Evolutionary conservation across 2,888 invertebrate species (phyloP).

Genomic region (Hesperia comma): DNA sequence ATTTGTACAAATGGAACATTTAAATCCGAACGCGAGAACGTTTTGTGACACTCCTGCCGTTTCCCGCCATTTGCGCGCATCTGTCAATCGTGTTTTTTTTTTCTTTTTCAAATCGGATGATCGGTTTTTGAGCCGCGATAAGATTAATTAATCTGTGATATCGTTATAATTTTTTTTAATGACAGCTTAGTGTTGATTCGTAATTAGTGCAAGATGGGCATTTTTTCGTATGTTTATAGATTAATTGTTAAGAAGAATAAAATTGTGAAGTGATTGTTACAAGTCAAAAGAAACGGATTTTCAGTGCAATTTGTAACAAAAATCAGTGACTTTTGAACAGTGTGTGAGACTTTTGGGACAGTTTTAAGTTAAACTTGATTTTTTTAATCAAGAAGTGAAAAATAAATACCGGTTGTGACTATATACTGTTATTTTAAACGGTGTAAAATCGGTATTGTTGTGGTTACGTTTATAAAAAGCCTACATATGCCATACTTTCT

Average conservation of each 20-base stretch:
- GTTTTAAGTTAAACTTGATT: neutral
- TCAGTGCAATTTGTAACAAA: neutral
- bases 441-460: slow-evolving; percentile 28
- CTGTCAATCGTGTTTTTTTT: slow-evolving; percentile 19
- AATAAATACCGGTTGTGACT: slow-evolving; percentile 1
- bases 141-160: slow-evolving; percentile 3
- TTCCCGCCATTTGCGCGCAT: slow-evolving; percentile 16
- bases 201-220: slow-evolving; percentile 65
- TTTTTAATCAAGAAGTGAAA: neutral
- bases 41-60: neutral
- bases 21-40: neutral
- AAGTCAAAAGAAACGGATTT: neutral
- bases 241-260: slow-evolving; percentile 73
- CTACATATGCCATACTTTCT: slow-evolving; percentile 77
- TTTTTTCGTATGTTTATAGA: slow-evolving; percentile 76
- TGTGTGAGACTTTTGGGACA: slow-evolving; percentile 4
- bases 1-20: slow-evolving; percentile 20
- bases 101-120: neutral
- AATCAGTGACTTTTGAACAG: neutral
- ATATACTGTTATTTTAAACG: slow-evolving; percentile 1
- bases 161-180: neutral
- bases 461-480: slow-evolving; percentile 58
- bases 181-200: neutral
- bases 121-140: neutral
- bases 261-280: slow-evolving; percentile 45